These are phyloP conservation scores for Uria aalge DNA, from an alignment of 2,113 vertebrate genomes.

Conservation along the genomic window DNA sequence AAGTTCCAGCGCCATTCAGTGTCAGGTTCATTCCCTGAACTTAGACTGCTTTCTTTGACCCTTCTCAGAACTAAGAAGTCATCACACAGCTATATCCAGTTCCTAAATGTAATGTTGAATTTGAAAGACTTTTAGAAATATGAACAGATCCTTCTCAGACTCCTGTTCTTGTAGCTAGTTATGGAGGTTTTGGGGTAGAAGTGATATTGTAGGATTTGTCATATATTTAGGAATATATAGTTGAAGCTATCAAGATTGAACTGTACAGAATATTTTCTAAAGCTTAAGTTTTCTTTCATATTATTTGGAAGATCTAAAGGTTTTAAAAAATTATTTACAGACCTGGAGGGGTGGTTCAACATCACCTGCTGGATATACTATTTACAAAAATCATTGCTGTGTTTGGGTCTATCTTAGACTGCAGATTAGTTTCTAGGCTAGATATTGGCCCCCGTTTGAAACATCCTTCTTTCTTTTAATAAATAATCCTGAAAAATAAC, in stretches of 20 bases:
- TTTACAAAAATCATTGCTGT: not conserved
- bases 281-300: not conserved
- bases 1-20: not conserved
- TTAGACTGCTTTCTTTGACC: not conserved
- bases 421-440: not conserved
- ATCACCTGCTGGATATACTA: not conserved
- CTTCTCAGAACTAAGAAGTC: not conserved
- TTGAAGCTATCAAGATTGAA: not conserved
- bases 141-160: not conserved
- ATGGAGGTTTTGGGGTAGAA: not conserved
- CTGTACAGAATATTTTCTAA: not conserved
- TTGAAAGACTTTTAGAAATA: not conserved
- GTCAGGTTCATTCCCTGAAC: not conserved
- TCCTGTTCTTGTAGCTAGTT: not conserved
- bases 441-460: not conserved
- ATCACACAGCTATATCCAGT: not conserved
- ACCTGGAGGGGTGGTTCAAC: not conserved
- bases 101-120: not conserved
- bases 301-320: not conserved
- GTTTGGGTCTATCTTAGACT: not conserved
- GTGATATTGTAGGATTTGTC: not conserved
- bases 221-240: not conserved
- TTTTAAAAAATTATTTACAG: not conserved
- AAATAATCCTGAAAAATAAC: not conserved
- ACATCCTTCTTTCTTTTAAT: not conserved